Base-by-base conservation (phyloP, 2,888 invertebrate genomes). In the Lordiphosa andalusiaca region DNA sequence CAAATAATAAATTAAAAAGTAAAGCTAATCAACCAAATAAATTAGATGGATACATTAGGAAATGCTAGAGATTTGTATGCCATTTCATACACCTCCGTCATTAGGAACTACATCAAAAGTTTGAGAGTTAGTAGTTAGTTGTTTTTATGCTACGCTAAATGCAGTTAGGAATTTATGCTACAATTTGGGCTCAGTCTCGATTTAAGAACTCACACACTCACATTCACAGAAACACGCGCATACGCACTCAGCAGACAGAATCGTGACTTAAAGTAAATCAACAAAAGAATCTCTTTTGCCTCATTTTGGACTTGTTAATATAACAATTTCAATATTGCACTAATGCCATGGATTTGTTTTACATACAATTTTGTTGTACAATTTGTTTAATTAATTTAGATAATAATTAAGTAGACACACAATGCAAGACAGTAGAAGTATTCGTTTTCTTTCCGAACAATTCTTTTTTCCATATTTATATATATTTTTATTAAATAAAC, bases 401-500 rank as follows among this genome's bases (percentile, higher is more conserved):
- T 53, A 47, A 47, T 42, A 40, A 48, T 56, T 48, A 78, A 83
- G 41, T 77, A 82, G 72, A 80, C 86, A 87, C 76, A 83, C 80
- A 87, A 85, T 74, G 63, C 82, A 86, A 81, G 71, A 84, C 81
- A 85, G 81, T 76, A 73, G 69, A 69, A 68, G 59, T 68, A 60
- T 44, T 72, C 69, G 71, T 69, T 67, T 70, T 65, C 69, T 73
- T 72, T 67, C 67, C 39, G 73, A 67, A 66, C 60, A 62, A 53
- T 71, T 71, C 25, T 82, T 71, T 66, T 85, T 80, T 87, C 86
- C 73, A 87, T 84, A 81, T 73, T 73, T 56, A 65, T 75, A 87
- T 84, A 82, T 85, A 71, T 86, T 85, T 80, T 88, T 88, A 87
- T 88, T 88, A 87, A 84, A 87, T 88, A 87, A 87, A 88, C 84